Percentiles rank a stretch among this genome's conserved stretches.
Evolutionary conservation across 2,797 vertebrate species (phyloP).

Genomic region (Carduelis carduelis): DNA sequence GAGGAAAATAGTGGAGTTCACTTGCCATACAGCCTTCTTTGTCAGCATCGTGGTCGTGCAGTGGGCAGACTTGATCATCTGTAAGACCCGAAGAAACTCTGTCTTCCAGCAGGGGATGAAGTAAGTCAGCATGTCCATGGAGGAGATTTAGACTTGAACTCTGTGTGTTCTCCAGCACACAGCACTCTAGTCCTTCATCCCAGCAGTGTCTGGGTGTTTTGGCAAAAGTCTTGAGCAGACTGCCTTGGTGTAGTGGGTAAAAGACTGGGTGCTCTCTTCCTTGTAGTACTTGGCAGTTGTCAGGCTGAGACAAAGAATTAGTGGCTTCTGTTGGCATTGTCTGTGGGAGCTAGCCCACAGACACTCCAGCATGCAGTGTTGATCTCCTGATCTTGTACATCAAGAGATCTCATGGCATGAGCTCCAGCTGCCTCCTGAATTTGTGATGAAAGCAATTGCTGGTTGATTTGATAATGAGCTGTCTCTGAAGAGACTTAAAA

Average conservation of each 20-base stretch:
- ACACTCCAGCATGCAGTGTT: not conserved
- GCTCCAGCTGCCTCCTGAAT: not conserved
- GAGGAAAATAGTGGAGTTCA: slow-evolving; percentile 95
- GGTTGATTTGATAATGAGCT: not conserved
- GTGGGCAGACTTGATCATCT: slow-evolving; percentile 97
- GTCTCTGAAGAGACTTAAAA: not conserved
- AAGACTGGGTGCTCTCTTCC: not conserved
- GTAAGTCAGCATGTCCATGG: slow-evolving; percentile 69
- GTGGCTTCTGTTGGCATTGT: not conserved
- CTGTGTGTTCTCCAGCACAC: accelerated
- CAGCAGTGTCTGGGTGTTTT: not conserved
- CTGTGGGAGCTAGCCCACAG: not conserved
- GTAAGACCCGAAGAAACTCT: slow-evolving; percentile 96
- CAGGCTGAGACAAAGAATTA: not conserved
- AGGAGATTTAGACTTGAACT: not conserved
- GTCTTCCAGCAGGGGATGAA: slow-evolving; percentile 97
- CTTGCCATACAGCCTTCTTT: slow-evolving; percentile 96
- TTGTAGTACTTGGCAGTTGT: not conserved
- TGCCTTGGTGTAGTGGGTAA: not conserved
- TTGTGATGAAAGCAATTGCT: not conserved
- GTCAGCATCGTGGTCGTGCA: slow-evolving; percentile 95
- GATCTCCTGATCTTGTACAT: not conserved
- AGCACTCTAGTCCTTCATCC: not conserved
- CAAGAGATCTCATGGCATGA: not conserved
- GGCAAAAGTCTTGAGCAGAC: not conserved